A percentile compares a stretch with the other conserved stretches of the same genome.
These are phyloP conservation scores for Pelochelys cantorii DNA, from an alignment of 2,797 vertebrate species.

Conservation along the genomic window DNA sequence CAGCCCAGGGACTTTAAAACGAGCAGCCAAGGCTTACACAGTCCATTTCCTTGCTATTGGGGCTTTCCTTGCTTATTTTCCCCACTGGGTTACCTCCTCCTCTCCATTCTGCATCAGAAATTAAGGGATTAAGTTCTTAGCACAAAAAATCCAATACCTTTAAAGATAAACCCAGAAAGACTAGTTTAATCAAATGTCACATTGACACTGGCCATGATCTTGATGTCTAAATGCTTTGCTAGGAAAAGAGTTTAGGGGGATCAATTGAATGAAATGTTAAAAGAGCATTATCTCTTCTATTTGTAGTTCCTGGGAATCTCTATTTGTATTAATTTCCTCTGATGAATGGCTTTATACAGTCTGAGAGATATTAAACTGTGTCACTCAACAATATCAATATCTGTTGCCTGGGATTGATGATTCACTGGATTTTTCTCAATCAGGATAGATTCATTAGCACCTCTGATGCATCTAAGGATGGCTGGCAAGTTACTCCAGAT, in stretches of 20 bases:
- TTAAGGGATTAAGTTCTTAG: slow-evolving; percentile 68
- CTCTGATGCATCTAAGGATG: background rate
- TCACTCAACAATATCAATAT: slow-evolving; percentile 32
- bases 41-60: background rate
- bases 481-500: slow-evolving; percentile 12
- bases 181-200: slow-evolving; percentile 64
- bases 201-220: slow-evolving; percentile 31
- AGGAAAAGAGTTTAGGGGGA: slow-evolving; percentile 1
- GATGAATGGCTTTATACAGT: slow-evolving; percentile 19
- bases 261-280: slow-evolving; percentile 36
- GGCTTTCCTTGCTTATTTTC: background rate
- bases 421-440: slow-evolving; percentile 43
- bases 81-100: background rate
- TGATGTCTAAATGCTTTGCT: slow-evolving; percentile 7
- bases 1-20: background rate
- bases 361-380: slow-evolving; percentile 26
- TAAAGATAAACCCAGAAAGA: slow-evolving; percentile 50
- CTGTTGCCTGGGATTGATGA: slow-evolving; percentile 27
- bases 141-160: slow-evolving; percentile 51
- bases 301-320: slow-evolving; percentile 35
- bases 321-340: slow-evolving; percentile 32
- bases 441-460: slow-evolving; percentile 20
- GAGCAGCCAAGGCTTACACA: background rate
- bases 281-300: slow-evolving; percentile 11
- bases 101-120: slow-evolving; percentile 43